A percentile compares a stretch with the other conserved stretches of the same genome.
Conservation (phyloP, 2,797 vertebrate genomes). For the Brachyrhaphis roseni region DNA sequence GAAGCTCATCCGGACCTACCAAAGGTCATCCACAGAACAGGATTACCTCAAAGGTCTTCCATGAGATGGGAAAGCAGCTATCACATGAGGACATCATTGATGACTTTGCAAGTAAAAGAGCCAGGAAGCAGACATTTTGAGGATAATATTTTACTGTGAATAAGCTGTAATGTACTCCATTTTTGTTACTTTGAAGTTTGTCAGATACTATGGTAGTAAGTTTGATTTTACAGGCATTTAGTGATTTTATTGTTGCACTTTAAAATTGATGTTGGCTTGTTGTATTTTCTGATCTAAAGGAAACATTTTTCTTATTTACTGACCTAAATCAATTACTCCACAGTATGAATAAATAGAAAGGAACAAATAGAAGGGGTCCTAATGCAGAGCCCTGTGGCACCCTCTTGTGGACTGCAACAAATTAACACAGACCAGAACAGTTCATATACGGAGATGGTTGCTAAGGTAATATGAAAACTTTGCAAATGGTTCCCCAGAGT, state of each 20-base stretch:
- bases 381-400: neutral
- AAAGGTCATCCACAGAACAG: neutral
- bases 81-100: neutral
- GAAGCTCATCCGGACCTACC: neutral
- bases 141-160: neutral
- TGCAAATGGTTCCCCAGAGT: no score
- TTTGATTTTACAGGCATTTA: neutral
- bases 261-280: neutral
- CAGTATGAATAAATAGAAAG: no score
- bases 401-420: neutral
- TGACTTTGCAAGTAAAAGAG: neutral
- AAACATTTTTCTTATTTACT: neutral
- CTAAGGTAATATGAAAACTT: neutral
- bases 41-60: neutral
- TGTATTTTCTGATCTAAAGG: neutral
- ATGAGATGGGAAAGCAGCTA: neutral
- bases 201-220: neutral
- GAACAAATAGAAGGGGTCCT: neutral
- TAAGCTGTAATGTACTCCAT: neutral
- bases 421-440: no score
- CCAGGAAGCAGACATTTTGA: neutral
- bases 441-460: no score
- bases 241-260: neutral
- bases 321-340: neutral
- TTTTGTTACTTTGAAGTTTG: neutral